Evolutionary conservation across 2,888 invertebrate species (phyloP).

Genomic region (Oligia latruncula): DNA sequence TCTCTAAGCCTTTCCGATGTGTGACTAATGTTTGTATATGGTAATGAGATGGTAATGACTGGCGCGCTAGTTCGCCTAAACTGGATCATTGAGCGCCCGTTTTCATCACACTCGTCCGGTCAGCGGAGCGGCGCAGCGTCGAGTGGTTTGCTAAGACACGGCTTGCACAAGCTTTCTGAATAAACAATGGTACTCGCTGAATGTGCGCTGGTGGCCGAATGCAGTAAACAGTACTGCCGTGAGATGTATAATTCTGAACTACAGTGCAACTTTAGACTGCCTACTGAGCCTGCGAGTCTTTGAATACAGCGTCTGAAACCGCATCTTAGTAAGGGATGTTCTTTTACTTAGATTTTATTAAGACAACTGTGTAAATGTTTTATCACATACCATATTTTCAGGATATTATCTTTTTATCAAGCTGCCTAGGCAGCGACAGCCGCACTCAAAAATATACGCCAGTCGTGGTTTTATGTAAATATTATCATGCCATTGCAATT

Average conservation of each 20-base stretch:
- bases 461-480: no score
- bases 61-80: slow-evolving; percentile 79
- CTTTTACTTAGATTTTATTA: not conserved
- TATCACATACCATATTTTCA: not conserved
- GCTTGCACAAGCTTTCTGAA: slow-evolving; percentile 83
- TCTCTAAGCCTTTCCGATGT: slow-evolving; percentile 85
- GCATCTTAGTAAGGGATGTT: slow-evolving; percentile 19
- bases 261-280: slow-evolving; percentile 33
- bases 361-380: not conserved
- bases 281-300: slow-evolving; percentile 20
- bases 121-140: slow-evolving; percentile 77
- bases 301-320: slow-evolving; percentile 27
- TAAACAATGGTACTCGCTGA: slow-evolving; percentile 78
- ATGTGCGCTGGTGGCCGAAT: slow-evolving; percentile 63
- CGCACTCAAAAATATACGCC: not conserved
- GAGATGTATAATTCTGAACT: slow-evolving; percentile 64
- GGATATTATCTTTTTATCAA: not conserved
- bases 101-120: slow-evolving; percentile 76
- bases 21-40: slow-evolving; percentile 88
- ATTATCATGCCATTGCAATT: not conserved
- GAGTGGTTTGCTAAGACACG: slow-evolving; percentile 75
- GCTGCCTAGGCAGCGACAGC: not conserved
- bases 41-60: slow-evolving; percentile 88
- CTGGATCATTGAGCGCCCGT: slow-evolving; percentile 84
- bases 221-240: slow-evolving; percentile 62